Evolutionary conservation across 1,140 invertebrate genomes (phyloP), one percentile per base, ranked within the genome.

Genomic region (Ylistrum balloti): DNA sequence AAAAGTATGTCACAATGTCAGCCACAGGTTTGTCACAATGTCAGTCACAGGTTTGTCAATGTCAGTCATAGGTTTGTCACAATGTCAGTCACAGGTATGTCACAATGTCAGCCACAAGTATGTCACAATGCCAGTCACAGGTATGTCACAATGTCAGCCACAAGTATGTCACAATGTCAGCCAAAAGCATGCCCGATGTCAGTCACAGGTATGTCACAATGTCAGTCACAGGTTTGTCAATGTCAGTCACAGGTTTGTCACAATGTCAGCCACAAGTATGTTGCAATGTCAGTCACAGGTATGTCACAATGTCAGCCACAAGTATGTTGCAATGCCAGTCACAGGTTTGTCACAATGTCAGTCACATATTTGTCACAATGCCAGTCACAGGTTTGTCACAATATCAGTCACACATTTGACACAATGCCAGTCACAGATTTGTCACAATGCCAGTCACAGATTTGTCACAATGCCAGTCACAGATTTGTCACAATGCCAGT

Each of bases 1-100:
- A 56, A n/a, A 97, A 96, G 97, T 97, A 95, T 89, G 56, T 74
- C 3, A 74, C n/a, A 74, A 97, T 96, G 97, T 97, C 38, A 56
- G 9, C 2, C 56, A 74, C 56, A 74, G 56, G 56, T 28, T 28
- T 0, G 22, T 74, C 56, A n/a, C n/a, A 74, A 74, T 28, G 17
- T 74, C n/a, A 28, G 56, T 74, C 56, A 28, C 56, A 28, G 56
- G 56, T 74, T 3, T 0, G 17, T n/a, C 41, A 45, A 45, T 17
- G 20, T n/a, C 56, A 74, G n/a, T 74, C 56, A 74, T 11, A 28
- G 56, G 56, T 74, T 3, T 0, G 17, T n/a, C 22, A 17, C 41
- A 45, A 45, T 17, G 20, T n/a, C 56, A 74, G n/a, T 74, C 56
- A 74, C 56, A 74, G 56, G 56, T 74, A n/a, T 0, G 22, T 74